Percentiles rank a stretch among this genome's conserved stretches.
Conservation (phyloP, 2,888 invertebrate genomes). For the Sinelater perroti region DNA sequence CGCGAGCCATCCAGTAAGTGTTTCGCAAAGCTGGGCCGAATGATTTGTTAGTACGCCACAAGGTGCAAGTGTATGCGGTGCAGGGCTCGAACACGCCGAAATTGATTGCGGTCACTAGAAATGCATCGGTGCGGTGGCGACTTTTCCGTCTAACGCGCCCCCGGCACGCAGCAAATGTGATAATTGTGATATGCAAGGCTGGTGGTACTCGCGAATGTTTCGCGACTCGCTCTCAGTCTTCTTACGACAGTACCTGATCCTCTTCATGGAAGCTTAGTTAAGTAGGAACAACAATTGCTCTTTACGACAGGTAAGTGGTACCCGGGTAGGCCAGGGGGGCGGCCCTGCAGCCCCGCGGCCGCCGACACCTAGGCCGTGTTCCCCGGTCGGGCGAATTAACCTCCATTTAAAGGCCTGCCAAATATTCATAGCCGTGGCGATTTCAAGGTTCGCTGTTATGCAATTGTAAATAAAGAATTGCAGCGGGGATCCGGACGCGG, state of each 20-base stretch:
- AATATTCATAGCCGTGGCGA: neutral
- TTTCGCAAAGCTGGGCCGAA: constrained; percentile 34
- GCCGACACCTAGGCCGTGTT: too few relatives aligned
- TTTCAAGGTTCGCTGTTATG: constrained; percentile 7
- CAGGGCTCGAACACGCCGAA: constrained; percentile 40
- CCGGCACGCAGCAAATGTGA: constrained; percentile 42
- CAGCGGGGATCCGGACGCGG: neutral
- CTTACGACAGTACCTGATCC: constrained; percentile 44
- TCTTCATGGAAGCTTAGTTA: constrained; percentile 44
- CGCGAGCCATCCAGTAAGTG: constrained; percentile 34
- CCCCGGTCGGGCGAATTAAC: constrained; percentile 2
- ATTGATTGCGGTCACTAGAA: constrained; percentile 45
- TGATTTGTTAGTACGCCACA: constrained; percentile 40
- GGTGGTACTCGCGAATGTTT: constrained; percentile 44
- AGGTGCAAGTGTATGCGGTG: constrained; percentile 41
- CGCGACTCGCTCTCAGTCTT: constrained; percentile 44
- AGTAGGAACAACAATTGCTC: constrained; percentile 38
- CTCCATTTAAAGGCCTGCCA: constrained; percentile 11
- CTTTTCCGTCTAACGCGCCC: constrained; percentile 41
- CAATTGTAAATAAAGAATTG: constrained; percentile 11
- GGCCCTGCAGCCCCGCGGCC: too few relatives aligned
- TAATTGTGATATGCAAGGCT: constrained; percentile 46
- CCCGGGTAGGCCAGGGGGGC: too few relatives aligned
- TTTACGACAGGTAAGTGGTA: constrained; percentile 41
- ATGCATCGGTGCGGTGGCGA: constrained; percentile 42